Percentiles rank a stretch among this genome's conserved stretches.
phyloP scores from a whole-genome alignment of 2,888 invertebrate genomes.

The Carcina quercana region DNA sequence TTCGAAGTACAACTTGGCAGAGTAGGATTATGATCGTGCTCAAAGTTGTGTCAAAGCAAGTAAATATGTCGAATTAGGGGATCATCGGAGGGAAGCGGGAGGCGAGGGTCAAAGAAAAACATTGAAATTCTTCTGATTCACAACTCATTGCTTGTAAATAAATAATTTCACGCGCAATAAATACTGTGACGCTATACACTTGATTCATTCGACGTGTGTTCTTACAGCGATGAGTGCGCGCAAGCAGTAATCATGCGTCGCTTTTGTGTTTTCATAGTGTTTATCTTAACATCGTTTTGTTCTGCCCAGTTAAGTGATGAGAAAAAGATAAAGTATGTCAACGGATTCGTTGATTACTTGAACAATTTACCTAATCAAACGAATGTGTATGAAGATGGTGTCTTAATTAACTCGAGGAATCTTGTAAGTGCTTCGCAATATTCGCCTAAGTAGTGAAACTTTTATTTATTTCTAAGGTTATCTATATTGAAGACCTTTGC shows the following conservation, averaged over 20 bases:
- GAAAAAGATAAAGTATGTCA: conserved; percentile 38
- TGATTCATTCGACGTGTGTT: conserved; percentile 18
- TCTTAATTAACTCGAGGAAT: conserved; percentile 53
- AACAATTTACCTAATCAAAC: conserved; percentile 59
- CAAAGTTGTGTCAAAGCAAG: too few species aligned
- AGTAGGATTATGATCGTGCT: too few species aligned
- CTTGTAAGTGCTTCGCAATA: conserved; percentile 43
- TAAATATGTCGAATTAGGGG: too few species aligned
- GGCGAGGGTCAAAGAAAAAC: too few species aligned
- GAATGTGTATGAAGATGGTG: conserved; percentile 59
- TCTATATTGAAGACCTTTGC: conserved; percentile 7
- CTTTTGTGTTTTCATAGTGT: conserved; percentile 25
- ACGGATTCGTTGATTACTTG: conserved; percentile 57
- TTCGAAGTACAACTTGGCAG: too few species aligned
- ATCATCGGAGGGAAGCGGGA: too few species aligned
- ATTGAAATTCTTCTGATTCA: too few species aligned
- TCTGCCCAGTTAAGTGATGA: conserved; percentile 37
- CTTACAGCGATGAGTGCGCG: conserved; percentile 33
- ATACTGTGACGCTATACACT: conserved; percentile 13
- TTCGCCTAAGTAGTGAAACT: conserved; percentile 7
- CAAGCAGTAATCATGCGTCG: conserved; percentile 35
- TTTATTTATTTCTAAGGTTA: conserved; percentile 8
- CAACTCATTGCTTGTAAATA: too few species aligned
- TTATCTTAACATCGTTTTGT: conserved; percentile 28
- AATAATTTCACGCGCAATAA: conserved; percentile 17